Conservation (phyloP, 2,113 vertebrate genomes). For the Cavia porcellus region DNA sequence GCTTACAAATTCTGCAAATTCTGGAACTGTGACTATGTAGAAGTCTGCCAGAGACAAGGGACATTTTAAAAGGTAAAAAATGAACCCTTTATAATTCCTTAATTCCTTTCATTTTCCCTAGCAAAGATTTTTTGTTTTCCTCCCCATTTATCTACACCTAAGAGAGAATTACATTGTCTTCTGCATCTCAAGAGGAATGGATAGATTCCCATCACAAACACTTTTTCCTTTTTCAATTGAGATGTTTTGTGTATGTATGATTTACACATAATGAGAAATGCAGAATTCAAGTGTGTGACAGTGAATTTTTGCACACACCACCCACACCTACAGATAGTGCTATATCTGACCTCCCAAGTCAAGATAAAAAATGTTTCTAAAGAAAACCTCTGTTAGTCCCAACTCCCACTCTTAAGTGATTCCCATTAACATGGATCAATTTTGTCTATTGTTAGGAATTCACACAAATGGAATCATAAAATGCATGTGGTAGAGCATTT, state of each 20-base stretch:
- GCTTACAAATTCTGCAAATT: background rate
- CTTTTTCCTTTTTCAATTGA: background rate
- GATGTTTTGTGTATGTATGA: background rate
- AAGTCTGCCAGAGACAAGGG: background rate
- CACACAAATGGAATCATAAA: background rate
- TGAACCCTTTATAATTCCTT: background rate
- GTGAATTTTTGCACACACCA: background rate
- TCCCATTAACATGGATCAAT: background rate
- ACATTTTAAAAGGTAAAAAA: background rate
- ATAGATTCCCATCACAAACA: background rate
- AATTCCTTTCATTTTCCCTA: background rate
- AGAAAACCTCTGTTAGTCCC: background rate
- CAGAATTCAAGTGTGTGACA: background rate
- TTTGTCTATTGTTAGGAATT: background rate
- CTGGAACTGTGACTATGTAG: background rate
- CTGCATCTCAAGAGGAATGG: background rate
- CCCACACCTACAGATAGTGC: background rate
- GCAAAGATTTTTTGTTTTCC: background rate
- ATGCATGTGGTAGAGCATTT: background rate
- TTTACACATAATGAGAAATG: background rate
- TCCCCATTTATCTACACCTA: background rate
- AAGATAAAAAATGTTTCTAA: background rate
- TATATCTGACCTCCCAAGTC: background rate
- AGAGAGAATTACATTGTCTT: background rate
- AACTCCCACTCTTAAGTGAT: background rate